Conservation (phyloP, 2,113 vertebrate genomes). For the Natator depressus region DNA sequence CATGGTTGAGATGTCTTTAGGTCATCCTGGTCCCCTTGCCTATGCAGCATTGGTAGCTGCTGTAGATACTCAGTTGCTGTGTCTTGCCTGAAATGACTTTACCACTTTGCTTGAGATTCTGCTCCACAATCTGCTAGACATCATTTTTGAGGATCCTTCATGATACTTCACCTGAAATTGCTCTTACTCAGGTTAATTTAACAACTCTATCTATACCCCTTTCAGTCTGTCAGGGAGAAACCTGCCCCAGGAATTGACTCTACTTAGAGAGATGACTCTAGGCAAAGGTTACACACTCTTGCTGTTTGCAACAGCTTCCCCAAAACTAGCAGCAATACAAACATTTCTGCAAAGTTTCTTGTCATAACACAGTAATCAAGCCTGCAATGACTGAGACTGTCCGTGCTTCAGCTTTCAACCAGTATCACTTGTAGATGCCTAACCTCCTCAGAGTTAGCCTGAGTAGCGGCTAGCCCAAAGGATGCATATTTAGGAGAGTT, state of each 20-base stretch:
- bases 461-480: not conserved
- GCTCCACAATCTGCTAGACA: not conserved
- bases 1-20: too few species aligned
- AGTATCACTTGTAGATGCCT: not conserved
- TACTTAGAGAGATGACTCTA: not conserved
- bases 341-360: not conserved
- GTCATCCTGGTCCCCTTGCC: not conserved
- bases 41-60: not conserved
- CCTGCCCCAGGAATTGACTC: not conserved
- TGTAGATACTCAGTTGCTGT: not conserved
- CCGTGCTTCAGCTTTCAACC: not conserved
- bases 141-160: not conserved
- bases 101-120: not conserved
- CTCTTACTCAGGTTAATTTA: not conserved
- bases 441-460: not conserved
- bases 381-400: not conserved
- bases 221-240: not conserved
- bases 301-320: not conserved
- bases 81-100: not conserved
- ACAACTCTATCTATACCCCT: not conserved
- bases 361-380: not conserved
- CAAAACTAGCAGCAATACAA: not conserved
- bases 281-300: not conserved
- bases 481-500: not conserved
- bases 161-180: not conserved